Conservation (phyloP, 2,888 invertebrate genomes). For the Autographa pulchrina region DNA sequence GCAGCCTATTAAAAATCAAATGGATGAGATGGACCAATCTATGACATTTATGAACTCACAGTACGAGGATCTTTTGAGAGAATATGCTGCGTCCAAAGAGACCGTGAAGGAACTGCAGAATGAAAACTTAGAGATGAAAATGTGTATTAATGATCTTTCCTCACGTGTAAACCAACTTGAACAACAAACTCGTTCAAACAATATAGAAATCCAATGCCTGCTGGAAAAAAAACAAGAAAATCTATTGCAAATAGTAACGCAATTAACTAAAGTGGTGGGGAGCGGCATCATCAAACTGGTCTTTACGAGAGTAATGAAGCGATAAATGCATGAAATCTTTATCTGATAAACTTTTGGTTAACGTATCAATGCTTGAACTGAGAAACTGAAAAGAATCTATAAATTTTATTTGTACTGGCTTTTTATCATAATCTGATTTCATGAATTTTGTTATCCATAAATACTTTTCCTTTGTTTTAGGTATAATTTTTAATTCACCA, state of each 20-base stretch:
- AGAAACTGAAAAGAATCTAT: background rate
- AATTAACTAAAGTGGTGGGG: background rate
- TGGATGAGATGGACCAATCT: background rate
- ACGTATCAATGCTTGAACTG: constrained; percentile 11
- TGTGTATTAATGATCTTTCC: background rate
- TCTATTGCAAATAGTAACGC: background rate
- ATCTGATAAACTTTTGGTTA: background rate
- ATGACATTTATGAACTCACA: constrained; percentile 3
- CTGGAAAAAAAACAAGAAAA: constrained; percentile 15
- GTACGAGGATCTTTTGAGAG: constrained; percentile 8
- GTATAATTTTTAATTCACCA: too few species aligned
- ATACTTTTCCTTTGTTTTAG: too few species aligned
- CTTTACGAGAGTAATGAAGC: background rate
- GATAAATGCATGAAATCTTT: background rate
- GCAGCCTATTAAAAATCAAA: background rate
- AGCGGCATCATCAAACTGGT: background rate
- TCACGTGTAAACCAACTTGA: background rate
- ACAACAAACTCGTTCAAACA: constrained; percentile 10
- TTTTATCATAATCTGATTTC: too few species aligned
- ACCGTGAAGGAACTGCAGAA: background rate
- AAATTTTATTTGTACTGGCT: too few species aligned
- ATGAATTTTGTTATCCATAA: too few species aligned
- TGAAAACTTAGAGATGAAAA: background rate
- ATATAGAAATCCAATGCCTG: constrained; percentile 16
- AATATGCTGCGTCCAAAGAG: background rate